Evolutionary conservation across 2,797 vertebrate genomes (phyloP).

Genomic region (Xenentodon cancila): DNA sequence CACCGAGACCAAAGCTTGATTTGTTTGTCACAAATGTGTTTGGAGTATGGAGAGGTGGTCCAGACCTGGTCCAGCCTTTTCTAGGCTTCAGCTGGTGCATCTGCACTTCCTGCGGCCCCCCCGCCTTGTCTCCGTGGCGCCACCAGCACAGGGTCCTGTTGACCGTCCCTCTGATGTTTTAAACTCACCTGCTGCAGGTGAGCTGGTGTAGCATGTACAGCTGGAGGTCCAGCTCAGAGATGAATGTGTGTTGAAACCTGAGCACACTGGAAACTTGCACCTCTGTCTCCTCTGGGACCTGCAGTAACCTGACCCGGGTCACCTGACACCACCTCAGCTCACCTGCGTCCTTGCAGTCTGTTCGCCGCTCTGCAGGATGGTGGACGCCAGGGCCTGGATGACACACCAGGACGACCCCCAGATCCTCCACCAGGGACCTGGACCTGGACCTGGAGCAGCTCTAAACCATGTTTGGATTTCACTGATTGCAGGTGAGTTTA

Average conservation of each 20-base stretch:
- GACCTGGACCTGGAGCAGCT: constrained; percentile 5
- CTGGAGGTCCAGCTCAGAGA: constrained; percentile 45
- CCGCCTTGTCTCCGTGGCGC: constrained; percentile 20
- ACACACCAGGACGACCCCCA: constrained; percentile 42
- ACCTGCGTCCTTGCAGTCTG: constrained; percentile 40
- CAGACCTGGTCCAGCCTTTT: background rate
- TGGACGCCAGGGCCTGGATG: constrained; percentile 71
- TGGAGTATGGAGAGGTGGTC: too few relatives aligned
- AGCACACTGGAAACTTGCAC: constrained; percentile 78
- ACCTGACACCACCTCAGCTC: constrained; percentile 47
- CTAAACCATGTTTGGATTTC: constrained; percentile 82
- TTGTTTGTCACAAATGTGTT: too few relatives aligned
- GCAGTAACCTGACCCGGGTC: constrained; percentile 67
- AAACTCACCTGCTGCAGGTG: constrained; percentile 37
- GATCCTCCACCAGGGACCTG: constrained; percentile 22
- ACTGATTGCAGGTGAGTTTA: constrained; percentile 79
- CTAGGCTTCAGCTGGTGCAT: background rate
- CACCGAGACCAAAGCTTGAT: too few relatives aligned
- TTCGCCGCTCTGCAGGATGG: constrained; percentile 73
- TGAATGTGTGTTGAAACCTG: constrained; percentile 65
- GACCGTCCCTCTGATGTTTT: constrained; percentile 8
- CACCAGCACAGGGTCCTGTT: constrained; percentile 5
- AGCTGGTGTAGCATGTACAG: too few relatives aligned
- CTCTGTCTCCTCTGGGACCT: constrained; percentile 65
- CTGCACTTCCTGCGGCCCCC: constrained; percentile 7